A percentile compares a stretch with the other conserved stretches of the same genome.
phyloP scores from a whole-genome alignment of 2,113 vertebrate genomes.

The Microtus pennsylvanicus region DNA sequence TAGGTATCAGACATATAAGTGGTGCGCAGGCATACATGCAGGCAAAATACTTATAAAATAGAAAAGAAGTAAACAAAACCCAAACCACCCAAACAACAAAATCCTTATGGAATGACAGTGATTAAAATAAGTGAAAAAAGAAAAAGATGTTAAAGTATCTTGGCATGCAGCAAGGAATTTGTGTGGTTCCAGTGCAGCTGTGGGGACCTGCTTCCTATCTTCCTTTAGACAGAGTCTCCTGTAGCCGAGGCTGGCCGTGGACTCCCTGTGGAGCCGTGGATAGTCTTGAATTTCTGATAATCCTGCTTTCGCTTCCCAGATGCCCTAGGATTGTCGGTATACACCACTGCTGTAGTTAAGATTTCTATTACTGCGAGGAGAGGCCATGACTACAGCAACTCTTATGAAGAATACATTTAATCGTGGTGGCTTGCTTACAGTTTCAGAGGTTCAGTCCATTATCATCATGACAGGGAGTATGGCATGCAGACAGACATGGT shows the following conservation, averaged over 20 bases:
- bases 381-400: neutral
- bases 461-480: neutral
- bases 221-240: neutral
- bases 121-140: slow-evolving; percentile 36
- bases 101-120: neutral
- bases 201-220: neutral
- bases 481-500: neutral
- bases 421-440: neutral
- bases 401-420: neutral
- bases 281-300: neutral
- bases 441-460: neutral
- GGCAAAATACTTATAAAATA: neutral
- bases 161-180: slow-evolving; percentile 10
- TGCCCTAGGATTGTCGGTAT: too few relatives aligned
- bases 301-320: neutral
- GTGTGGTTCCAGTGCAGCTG: neutral
- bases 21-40: neutral
- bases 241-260: neutral
- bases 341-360: neutral
- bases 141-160: neutral
- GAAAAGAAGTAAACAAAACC: neutral
- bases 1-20: too few relatives aligned
- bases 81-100: neutral
- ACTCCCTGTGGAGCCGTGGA: neutral
- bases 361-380: neutral